Evolutionary conservation across 2,113 vertebrate species (phyloP), one percentile per base, ranked within the genome.

Genomic region (Shinisaurus crocodilurus): DNA sequence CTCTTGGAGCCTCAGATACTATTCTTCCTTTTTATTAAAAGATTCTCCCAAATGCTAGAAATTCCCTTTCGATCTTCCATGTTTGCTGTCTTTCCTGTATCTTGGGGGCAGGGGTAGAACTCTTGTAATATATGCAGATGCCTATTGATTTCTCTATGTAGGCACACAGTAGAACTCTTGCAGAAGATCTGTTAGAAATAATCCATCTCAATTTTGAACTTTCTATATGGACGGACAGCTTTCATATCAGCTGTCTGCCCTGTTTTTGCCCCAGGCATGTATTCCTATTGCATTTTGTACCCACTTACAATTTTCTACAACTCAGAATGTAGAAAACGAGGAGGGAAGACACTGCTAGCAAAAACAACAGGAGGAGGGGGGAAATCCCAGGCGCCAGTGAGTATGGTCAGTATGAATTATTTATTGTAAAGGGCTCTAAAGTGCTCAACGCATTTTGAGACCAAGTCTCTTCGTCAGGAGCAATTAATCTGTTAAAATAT

Each of bases 1-100:
- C 92, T 91, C 63, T 54, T 86, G 75, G 20, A 82, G 81, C 37
- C 89, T 86, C 86, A 91, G 87, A 90, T 40, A 40, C 85, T 82
- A 77, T 95, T 93, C 91, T 94, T 94, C 60, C 48, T 80, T 37
- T 89, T 92, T 92, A 91, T 89, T 92, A 88, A 92, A 60, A 89
- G 88, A 65, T 5, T 3, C 25, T 87, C 77, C 34, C 84, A 88
- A 13, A 25, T 34, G 76, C 1, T 72, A 5, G 45, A 60, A 18
- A 69, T 2, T 29, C 77, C 45, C 88, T 93, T 48, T 89, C 27
- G 43, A 79, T 45, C 81, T 84, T 10, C 60, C 1, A 60, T 6
- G 50, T 72, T 87, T 89, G 27, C 76, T 82, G 57, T 7, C 2
- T 4, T 1, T 65, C 1, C 9, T 5, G 29, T 34, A 8, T 75